phyloP scores from a whole-genome alignment of 2,888 invertebrate species.

The Merodon equestris region DNA sequence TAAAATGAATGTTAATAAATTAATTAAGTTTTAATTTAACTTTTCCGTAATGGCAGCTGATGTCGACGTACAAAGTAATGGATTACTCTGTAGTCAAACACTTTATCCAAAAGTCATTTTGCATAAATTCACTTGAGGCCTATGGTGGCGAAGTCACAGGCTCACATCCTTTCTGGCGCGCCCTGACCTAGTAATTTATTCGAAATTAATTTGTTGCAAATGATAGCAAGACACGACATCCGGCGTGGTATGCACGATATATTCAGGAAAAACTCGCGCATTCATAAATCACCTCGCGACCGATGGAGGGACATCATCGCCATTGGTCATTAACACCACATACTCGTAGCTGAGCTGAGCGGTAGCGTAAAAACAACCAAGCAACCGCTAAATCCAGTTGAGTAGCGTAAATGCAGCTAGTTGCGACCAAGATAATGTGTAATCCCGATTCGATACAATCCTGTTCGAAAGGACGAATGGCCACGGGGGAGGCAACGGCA shows the following conservation, averaged over 20 bases:
- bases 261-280: background rate
- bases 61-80: no score
- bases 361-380: no score
- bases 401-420: slow-evolving; percentile 7
- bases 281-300: no score
- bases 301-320: slow-evolving; percentile 1
- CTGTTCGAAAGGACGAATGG: no score
- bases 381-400: background rate
- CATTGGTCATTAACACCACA: slow-evolving; percentile 49
- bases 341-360: no score
- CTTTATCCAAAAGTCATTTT: no score
- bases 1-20: slow-evolving; percentile 65
- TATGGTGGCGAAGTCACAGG: no score
- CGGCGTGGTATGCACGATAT: slow-evolving; percentile 36
- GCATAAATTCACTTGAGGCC: background rate
- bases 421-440: no score
- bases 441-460: no score
- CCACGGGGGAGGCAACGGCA: slow-evolving; percentile 1
- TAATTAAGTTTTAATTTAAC: slow-evolving; percentile 65
- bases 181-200: no score
- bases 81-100: no score
- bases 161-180: no score
- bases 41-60: slow-evolving; percentile 15
- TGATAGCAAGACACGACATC: background rate
- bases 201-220: background rate